phyloP scores from a whole-genome alignment of 2,113 vertebrate species.

The Egretta garzetta region DNA sequence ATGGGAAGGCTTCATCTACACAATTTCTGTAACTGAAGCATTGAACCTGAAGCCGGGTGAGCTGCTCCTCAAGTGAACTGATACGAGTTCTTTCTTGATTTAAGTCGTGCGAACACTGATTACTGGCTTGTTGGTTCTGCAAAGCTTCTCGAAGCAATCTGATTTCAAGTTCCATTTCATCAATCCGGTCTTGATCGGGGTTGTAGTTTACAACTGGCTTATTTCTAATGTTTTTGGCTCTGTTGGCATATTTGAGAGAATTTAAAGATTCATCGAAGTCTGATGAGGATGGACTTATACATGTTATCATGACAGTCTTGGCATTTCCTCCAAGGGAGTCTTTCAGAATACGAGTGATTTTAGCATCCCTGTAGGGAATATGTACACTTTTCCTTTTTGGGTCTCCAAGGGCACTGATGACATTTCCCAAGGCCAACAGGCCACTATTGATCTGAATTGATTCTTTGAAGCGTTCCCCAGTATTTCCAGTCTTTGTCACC shows the following conservation, averaged over 20 bases:
- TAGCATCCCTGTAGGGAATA: slow-evolving; percentile 89
- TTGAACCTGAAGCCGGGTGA: slow-evolving; percentile 69
- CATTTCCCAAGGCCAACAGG: slow-evolving; percentile 87
- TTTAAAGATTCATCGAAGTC: slow-evolving; percentile 87
- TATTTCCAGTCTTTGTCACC: slow-evolving; percentile 86
- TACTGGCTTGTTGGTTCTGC: slow-evolving; percentile 75
- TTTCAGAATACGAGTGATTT: slow-evolving; percentile 91
- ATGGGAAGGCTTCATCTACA: slow-evolving; percentile 78
- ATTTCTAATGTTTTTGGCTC: slow-evolving; percentile 86
- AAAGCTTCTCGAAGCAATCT: slow-evolving; percentile 83
- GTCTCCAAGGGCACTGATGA: slow-evolving; percentile 90
- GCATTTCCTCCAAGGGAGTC: slow-evolving; percentile 91
- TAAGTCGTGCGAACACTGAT: slow-evolving; percentile 50
- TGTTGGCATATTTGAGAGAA: slow-evolving; percentile 88
- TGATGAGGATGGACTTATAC: slow-evolving; percentile 86
- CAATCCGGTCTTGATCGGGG: slow-evolving; percentile 75
- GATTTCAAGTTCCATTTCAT: slow-evolving; percentile 86
- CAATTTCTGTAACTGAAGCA: slow-evolving; percentile 76
- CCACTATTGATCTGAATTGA: slow-evolving; percentile 88
- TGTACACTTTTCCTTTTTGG: slow-evolving; percentile 78
- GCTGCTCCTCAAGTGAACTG: slow-evolving; percentile 73
- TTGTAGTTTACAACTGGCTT: slow-evolving; percentile 81
- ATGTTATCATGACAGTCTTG: slow-evolving; percentile 89
- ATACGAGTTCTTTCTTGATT: slow-evolving; percentile 69
- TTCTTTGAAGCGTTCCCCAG: slow-evolving; percentile 86